A percentile compares a stretch with the other conserved stretches of the same genome.
Conservation (phyloP, 2,113 vertebrate species). For the Guaruba guarouba region DNA sequence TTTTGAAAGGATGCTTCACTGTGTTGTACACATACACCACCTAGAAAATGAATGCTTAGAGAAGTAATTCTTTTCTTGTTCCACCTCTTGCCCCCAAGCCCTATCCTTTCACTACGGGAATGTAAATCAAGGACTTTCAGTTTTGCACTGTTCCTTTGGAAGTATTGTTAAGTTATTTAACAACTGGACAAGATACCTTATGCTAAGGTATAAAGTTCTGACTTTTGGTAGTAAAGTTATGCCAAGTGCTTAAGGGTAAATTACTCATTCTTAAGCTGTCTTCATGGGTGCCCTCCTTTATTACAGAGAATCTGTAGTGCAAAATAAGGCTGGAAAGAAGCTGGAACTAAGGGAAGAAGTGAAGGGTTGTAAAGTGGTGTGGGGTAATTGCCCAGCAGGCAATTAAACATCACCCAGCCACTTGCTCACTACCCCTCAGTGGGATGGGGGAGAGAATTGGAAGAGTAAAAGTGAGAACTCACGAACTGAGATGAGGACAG, state of each 20-base stretch:
- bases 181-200: background rate
- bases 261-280: background rate
- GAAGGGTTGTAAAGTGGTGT: background rate
- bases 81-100: background rate
- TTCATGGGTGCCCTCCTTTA: background rate
- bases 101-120: background rate
- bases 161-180: background rate
- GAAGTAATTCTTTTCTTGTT: background rate
- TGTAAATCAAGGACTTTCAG: background rate
- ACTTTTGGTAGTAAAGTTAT: background rate
- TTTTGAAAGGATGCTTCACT: background rate
- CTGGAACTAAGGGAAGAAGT: background rate
- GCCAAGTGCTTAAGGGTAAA: background rate
- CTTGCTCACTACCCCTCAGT: background rate
- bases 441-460: background rate
- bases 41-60: background rate
- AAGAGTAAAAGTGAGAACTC: background rate
- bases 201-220: background rate
- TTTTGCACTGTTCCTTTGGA: background rate
- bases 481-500: background rate
- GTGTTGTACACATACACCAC: accelerated
- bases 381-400: background rate
- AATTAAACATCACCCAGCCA: background rate
- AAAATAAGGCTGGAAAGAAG: background rate
- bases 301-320: background rate